Conservation (phyloP, 1,140 invertebrate species). For the Apocrypta bakeri region DNA sequence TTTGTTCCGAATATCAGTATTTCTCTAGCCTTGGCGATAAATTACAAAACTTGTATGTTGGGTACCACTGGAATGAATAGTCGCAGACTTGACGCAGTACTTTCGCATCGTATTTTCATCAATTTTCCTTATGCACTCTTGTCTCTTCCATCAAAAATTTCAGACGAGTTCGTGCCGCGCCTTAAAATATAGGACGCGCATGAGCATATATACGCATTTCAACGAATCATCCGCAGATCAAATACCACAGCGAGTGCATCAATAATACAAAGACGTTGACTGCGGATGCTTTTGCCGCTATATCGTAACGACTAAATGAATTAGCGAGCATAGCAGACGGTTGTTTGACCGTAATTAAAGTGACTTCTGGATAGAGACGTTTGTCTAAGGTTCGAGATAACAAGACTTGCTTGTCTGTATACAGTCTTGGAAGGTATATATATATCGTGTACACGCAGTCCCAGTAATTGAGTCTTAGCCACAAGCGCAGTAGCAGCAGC, state of each 20-base stretch:
- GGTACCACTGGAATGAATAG: not conserved
- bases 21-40: constrained; percentile 4
- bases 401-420: not conserved
- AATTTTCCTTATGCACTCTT: not conserved
- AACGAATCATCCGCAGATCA: no score
- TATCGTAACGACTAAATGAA: not conserved
- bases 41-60: not conserved
- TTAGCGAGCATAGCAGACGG: not conserved
- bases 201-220: no score
- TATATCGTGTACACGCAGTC: not conserved
- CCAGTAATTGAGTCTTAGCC: constrained; percentile 36
- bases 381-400: constrained; percentile 4
- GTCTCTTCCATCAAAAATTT: not conserved
- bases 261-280: no score
- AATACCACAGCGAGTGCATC: no score
- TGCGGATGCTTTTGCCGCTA: no score
- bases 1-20: constrained; percentile 4
- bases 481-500: constrained; percentile 12
- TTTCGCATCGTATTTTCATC: not conserved
- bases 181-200: not conserved
- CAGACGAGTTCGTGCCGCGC: not conserved
- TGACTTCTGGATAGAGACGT: not conserved
- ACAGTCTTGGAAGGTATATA: not conserved
- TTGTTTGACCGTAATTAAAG: constrained; percentile 20
- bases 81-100: not conserved